Evolutionary conservation across 2,113 vertebrate genomes (phyloP).

Genomic region (Hoplias malabaricus): DNA sequence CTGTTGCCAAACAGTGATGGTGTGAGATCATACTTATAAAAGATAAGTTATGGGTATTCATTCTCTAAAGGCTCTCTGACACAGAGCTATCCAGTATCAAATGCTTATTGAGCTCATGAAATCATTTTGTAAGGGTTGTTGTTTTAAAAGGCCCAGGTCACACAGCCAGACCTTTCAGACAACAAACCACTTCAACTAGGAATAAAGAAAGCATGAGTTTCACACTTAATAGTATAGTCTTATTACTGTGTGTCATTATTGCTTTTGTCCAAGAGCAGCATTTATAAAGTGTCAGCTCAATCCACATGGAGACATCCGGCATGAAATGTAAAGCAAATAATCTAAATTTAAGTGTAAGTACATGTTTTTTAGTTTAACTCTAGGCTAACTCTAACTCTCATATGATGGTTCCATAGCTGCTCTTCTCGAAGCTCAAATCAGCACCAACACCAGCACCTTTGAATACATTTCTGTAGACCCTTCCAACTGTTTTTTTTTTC

Average conservation of each 20-base stretch:
- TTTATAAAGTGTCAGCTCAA: neutral
- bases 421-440: too few species aligned
- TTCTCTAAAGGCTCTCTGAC: neutral
- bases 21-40: constrained; percentile 33
- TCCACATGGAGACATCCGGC: neutral
- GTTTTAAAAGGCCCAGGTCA: neutral
- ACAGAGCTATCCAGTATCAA: neutral
- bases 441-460: too few species aligned
- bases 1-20: constrained; percentile 26
- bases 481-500: constrained; percentile 14
- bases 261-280: neutral
- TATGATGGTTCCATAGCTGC: too few species aligned
- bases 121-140: neutral
- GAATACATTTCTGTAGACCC: constrained; percentile 10
- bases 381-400: too few species aligned
- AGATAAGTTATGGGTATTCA: constrained; percentile 15
- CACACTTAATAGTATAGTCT: neutral
- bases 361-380: too few species aligned
- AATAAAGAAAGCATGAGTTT: neutral
- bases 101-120: neutral
- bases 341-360: too few species aligned
- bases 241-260: neutral
- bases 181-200: neutral
- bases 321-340: neutral
- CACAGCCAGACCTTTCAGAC: neutral